Percentiles rank a stretch among this genome's conserved stretches.
Conservation (phyloP, 2,888 invertebrate genomes). For the Ectemnius cavifrons region DNA sequence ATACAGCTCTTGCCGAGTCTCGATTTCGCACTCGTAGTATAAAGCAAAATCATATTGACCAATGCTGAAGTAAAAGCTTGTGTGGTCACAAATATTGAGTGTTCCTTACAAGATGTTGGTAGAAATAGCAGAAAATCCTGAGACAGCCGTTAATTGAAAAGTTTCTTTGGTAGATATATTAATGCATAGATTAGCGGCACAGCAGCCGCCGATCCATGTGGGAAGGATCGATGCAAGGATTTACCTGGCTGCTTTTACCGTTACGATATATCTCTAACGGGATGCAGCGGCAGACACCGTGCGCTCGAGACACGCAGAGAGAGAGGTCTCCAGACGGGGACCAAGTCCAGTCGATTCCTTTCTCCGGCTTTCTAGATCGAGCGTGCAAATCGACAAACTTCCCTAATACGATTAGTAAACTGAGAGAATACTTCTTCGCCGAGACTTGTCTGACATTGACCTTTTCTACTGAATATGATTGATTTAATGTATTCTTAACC, state of each 20-base stretch:
- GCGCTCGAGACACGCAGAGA: constrained; percentile 35
- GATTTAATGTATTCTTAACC: too few relatives aligned
- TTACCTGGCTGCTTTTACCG: constrained; percentile 62
- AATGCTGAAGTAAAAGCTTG: too few relatives aligned
- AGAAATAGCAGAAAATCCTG: too few relatives aligned
- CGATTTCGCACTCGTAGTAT: too few relatives aligned
- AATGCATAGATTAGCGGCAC: constrained; percentile 22
- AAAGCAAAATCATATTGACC: too few relatives aligned
- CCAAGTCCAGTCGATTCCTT: constrained; percentile 41
- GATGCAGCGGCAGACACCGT: constrained; percentile 53
- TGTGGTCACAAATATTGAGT: too few relatives aligned
- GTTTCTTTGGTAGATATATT: too few relatives aligned
- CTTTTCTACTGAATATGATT: too few relatives aligned
- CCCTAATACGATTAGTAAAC: neutral
- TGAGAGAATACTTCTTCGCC: neutral
- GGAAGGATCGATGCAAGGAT: constrained; percentile 65
- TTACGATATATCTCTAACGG: constrained; percentile 69
- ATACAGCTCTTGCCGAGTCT: neutral
- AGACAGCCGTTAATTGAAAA: too few relatives aligned
- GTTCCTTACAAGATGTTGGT: too few relatives aligned
- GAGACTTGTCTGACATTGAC: too few relatives aligned
- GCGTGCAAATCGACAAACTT: constrained; percentile 32
- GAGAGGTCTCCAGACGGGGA: constrained; percentile 24
- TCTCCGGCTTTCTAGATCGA: constrained; percentile 55
- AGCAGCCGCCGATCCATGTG: constrained; percentile 31